Base-by-base conservation (phyloP, 35 echinoderm and acorn worm species). In the Stichopus chloronotus region DNA sequence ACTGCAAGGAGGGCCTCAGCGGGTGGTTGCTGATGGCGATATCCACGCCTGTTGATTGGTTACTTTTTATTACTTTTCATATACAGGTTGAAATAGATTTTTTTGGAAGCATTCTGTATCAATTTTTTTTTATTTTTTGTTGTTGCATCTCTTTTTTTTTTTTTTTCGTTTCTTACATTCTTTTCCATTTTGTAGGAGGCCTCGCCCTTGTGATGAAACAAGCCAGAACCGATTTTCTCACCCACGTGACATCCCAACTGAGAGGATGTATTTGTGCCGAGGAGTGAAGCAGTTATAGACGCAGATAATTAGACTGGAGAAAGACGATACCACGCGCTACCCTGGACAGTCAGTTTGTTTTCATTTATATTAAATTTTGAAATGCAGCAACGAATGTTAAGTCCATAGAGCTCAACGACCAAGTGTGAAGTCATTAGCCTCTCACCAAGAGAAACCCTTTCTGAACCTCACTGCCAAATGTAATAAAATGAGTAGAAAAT, bases 401-500 rank as follows among this genome's bases (percentile, higher is more conserved):
- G 59, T 72, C 65, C 87, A 89, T 89, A 89, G 59, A 89, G 87
- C 87, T 72, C 87, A 72, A 89, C 87, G 87, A 89, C 87, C 87
- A 72, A 72, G 87, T 89, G 87, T 89, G 90, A 91, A 91, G 90
- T 91, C 90, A 91, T 91, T 91, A 91, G 90, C 90, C 90, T 79
- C 59, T 58, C 69, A 59, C 76, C 65, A 89, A 89, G 87, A 89
- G 78, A 79, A 59, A 91, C 90, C 90, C 90, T 79, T 91, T 79
- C 55, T 79, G 90, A 53, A 79, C 90, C 90, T 91, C 90, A 78
- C 90, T 79, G 90, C 90, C 90, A 91, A 91, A 91, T 91, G 90
- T 91, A 91, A 91, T 91, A 91, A 91, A 91, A 91, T 91, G 90
- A 91, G 90, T 79, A 91, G 90, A 91, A 91, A 91, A 91, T 91